Conservation (phyloP, 1,140 invertebrate genomes). For the Dinothrombium tinctorium region DNA sequence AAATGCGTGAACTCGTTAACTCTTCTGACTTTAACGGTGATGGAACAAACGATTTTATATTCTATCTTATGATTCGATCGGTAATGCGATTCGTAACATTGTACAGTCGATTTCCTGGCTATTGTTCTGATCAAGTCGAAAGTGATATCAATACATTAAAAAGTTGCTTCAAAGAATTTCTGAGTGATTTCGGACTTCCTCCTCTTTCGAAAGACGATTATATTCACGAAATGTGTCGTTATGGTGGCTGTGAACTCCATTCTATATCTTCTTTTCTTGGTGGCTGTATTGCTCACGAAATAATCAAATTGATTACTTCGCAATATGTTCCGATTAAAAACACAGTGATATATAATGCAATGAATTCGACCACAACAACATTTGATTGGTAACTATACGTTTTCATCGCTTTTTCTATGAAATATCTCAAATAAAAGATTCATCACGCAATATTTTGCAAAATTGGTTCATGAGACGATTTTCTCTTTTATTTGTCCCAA, state of each 20-base stretch:
- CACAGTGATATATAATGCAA: conserved; percentile 83
- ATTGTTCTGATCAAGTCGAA: conserved; percentile 61
- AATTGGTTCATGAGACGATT: too few species aligned
- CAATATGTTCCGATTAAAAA: conserved; percentile 93
- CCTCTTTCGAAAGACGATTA: conserved; percentile 66
- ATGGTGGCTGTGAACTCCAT: conserved; percentile 80
- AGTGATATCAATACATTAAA: conserved; percentile 66
- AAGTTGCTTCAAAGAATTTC: conserved; percentile 27
- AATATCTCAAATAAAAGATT: too few species aligned
- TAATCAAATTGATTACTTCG: conserved; percentile 85
- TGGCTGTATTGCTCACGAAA: conserved; percentile 81
- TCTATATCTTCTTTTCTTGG: conserved; percentile 79
- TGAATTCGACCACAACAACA: conserved; percentile 56
- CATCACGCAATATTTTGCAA: too few species aligned
- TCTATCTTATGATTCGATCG: conserved; percentile 69
- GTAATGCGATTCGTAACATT: conserved; percentile 70
- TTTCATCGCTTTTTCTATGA: too few species aligned
- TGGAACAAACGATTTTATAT: conserved; percentile 54
- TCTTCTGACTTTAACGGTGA: conserved; percentile 4
- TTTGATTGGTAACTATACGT: conserved; percentile 26
- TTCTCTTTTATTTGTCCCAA: too few species aligned
- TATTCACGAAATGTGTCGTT: conserved; percentile 78
- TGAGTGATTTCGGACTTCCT: conserved; percentile 56
- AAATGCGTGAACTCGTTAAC: neutral
- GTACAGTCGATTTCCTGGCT: conserved; percentile 70